These are phyloP conservation scores for Leptinotarsa juncta DNA, from an alignment of 2,888 invertebrate species.

Conservation along the genomic window DNA sequence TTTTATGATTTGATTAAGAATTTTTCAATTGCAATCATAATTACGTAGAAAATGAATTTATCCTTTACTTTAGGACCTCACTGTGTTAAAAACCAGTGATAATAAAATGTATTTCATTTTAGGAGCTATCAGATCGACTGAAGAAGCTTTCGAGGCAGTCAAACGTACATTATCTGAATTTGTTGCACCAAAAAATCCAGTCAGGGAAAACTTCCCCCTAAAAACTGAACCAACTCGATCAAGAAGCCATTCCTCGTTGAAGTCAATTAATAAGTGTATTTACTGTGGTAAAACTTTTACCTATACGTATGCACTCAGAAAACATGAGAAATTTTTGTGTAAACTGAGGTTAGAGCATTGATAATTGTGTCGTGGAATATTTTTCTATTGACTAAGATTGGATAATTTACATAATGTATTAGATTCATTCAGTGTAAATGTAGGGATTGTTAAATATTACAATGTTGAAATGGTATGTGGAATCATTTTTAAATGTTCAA, in stretches of 20 bases:
- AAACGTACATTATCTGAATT: conserved; percentile 17
- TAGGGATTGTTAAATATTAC: no score
- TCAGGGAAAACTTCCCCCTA: not conserved
- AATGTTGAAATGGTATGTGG: no score
- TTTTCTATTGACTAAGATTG: no score
- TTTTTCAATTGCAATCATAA: no score
- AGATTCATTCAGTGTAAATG: no score
- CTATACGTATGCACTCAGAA: conserved; percentile 21
- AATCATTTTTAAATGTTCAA: no score
- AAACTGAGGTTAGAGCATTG: conserved; percentile 21
- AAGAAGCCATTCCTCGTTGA: not conserved
- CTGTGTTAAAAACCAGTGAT: not conserved
- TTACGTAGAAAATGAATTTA: no score
- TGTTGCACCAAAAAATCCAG: not conserved
- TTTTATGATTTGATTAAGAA: no score
- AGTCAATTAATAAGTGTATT: not conserved
- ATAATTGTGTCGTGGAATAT: not conserved
- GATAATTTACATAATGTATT: no score
- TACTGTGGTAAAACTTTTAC: conserved; percentile 28
- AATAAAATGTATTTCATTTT: conserved; percentile 4
- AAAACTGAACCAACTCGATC: not conserved
- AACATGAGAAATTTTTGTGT: conserved; percentile 29
- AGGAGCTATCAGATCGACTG: conserved; percentile 15
- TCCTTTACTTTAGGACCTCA: no score
- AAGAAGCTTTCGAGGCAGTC: conserved; percentile 22